Conservation (phyloP, 1,140 invertebrate genomes). For the Heliconius hermathena region DNA sequence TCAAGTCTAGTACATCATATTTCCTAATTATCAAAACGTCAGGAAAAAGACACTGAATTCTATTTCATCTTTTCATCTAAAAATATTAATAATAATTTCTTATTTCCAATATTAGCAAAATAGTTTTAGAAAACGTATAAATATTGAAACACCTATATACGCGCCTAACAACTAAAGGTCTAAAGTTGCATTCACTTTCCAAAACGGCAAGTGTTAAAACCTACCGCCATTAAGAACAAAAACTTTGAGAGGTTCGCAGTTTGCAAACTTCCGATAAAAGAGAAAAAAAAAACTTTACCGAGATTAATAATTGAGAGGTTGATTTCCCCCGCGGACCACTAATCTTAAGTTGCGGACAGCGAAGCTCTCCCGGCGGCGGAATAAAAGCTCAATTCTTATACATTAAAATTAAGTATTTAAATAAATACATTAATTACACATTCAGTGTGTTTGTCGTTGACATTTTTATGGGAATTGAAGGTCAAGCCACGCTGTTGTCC, state of each 20-base stretch:
- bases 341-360: slow-evolving; percentile 9
- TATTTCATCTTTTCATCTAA: too few species aligned
- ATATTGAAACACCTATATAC: too few species aligned
- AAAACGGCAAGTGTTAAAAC: neutral
- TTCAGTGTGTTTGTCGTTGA: neutral
- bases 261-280: neutral
- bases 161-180: neutral
- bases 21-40: too few species aligned
- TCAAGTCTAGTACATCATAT: too few species aligned
- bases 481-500: too few species aligned
- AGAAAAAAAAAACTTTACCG: neutral
- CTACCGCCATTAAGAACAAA: neutral
- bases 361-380: neutral
- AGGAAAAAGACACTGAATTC: too few species aligned
- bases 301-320: slow-evolving; percentile 13
- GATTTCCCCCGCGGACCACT: slow-evolving; percentile 31
- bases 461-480: neutral
- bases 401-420: neutral
- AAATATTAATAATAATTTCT: too few species aligned
- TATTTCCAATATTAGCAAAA: too few species aligned
- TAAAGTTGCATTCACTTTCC: neutral
- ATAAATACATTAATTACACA: neutral
- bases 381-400: slow-evolving; percentile 8
- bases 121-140: too few species aligned
- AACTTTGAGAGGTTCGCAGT: neutral